phyloP scores from a whole-genome alignment of 2,113 vertebrate species.

The Pao palembangensis region DNA sequence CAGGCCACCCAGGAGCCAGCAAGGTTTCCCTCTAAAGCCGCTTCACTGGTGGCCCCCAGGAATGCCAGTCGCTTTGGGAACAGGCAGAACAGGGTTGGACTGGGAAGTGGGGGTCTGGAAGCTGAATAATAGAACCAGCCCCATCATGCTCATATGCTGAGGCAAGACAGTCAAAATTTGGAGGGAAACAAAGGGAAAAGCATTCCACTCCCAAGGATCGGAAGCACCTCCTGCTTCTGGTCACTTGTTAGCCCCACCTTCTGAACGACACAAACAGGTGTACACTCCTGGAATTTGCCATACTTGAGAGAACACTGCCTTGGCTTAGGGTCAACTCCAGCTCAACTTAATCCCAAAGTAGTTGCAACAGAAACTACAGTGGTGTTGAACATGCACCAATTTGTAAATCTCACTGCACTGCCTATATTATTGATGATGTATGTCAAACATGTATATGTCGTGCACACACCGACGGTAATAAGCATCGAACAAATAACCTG shows the following conservation, averaged over 20 bases:
- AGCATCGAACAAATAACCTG: too few relatives aligned
- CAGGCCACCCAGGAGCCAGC: conserved; percentile 79
- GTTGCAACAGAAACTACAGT: too few relatives aligned
- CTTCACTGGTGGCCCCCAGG: conserved; percentile 80
- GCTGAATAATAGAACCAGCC: conserved; percentile 70
- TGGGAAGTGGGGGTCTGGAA: conserved; percentile 15
- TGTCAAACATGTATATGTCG: too few relatives aligned
- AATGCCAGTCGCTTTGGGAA: conserved; percentile 74
- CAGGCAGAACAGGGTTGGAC: conserved; percentile 31
- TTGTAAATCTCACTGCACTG: too few relatives aligned
- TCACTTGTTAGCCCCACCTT: conserved; percentile 29
- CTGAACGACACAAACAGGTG: conserved; percentile 15
- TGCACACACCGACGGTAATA: too few relatives aligned
- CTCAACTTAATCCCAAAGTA: too few relatives aligned
- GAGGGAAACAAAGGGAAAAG: conserved; percentile 70
- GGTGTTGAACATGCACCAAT: too few relatives aligned
- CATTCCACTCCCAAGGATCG: conserved; percentile 52
- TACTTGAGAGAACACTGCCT: too few relatives aligned
- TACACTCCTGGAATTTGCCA: neutral
- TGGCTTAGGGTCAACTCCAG: too few relatives aligned
- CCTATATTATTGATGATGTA: too few relatives aligned
- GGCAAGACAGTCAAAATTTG: conserved; percentile 64
- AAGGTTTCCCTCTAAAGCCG: conserved; percentile 65
- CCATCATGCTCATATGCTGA: conserved; percentile 66
- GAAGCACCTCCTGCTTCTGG: conserved; percentile 61